Evolutionary conservation across 2,797 vertebrate species (phyloP), one percentile per base, ranked within the genome.

Genomic region (Tamandua tetradactyla): DNA sequence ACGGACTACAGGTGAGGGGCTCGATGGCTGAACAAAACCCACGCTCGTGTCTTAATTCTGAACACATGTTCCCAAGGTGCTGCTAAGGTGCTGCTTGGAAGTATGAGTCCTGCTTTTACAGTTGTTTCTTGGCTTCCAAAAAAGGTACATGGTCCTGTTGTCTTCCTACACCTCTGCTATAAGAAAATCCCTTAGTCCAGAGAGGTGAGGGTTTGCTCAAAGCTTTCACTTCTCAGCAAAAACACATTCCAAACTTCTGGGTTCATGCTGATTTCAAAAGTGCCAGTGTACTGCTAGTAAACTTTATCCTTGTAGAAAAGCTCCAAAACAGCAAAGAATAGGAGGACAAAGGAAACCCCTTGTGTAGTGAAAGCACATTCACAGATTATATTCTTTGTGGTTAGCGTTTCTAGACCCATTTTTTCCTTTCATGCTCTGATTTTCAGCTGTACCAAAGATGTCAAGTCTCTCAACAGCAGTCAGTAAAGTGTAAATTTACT

Each of bases 41-140:
- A 37, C 64, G 75, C 83, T 83, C 10, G 23, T 72, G 81, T 59
- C 3, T 61, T 1, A 49, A 94, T 90, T 93, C 81, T 82, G 76
- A 94, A 69, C 23, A 4, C 11, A 1, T 61, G 37, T 96, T 96
- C 78, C 92, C 59, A 75, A 68, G 40, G 27, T 84, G 25, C 74
- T 93, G 75, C 14, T 86, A 13, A 30, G 42, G 10, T 44, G 64
- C 74, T 66, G 3, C 1, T 59, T 91, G 83, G 94, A 95, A 96
- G 59, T 7, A 4, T 8, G 75, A 94, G n/a, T 27, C 57, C 72
- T 86, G 69, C 71, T 91, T 93, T 86, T 79, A 75, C 35, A 52
- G 35, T 95, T 94, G 82, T 74, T 92, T 89, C 79, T 68, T 83
- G 89, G 87, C 93, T 97, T 96, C 78, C 66, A 87, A 95, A 87